Evolutionary conservation across 2,797 vertebrate species (phyloP).

Genomic region (Rhinophrynus dorsalis): DNA sequence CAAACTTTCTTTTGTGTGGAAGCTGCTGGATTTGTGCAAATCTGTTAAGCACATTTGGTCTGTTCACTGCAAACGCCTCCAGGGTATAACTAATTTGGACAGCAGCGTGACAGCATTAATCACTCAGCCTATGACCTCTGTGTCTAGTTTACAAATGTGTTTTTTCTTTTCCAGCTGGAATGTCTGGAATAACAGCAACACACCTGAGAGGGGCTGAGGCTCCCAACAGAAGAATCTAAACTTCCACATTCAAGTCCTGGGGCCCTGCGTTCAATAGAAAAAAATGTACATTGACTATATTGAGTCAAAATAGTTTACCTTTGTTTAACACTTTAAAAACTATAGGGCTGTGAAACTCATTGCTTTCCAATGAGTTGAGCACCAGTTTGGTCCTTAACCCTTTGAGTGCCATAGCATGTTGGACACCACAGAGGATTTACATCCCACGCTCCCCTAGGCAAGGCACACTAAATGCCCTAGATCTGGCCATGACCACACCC

Average conservation of each 20-base stretch:
- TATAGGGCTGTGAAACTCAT: too few species aligned
- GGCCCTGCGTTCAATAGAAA: too few species aligned
- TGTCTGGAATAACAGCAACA: conserved; percentile 61
- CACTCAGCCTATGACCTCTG: conserved; percentile 55
- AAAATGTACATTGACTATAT: too few species aligned
- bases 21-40: conserved; percentile 25
- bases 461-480: too few species aligned
- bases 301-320: too few species aligned
- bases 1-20: conserved; percentile 15
- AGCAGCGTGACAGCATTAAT: conserved; percentile 71
- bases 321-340: not conserved
- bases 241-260: not conserved
- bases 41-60: conserved; percentile 53
- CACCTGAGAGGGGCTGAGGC: conserved; percentile 67
- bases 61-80: conserved; percentile 49
- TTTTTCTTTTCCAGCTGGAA: conserved; percentile 57
- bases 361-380: too few species aligned
- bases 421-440: too few species aligned
- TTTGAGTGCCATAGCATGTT: too few species aligned
- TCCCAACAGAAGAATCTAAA: too few species aligned
- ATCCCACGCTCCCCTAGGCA: too few species aligned
- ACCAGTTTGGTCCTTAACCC: too few species aligned
- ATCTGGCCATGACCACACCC: too few species aligned
- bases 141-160: conserved; percentile 60
- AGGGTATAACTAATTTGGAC: conserved; percentile 59